Base-by-base conservation (phyloP, 2,113 vertebrate species). In the Rhinopithecus roxellana region DNA sequence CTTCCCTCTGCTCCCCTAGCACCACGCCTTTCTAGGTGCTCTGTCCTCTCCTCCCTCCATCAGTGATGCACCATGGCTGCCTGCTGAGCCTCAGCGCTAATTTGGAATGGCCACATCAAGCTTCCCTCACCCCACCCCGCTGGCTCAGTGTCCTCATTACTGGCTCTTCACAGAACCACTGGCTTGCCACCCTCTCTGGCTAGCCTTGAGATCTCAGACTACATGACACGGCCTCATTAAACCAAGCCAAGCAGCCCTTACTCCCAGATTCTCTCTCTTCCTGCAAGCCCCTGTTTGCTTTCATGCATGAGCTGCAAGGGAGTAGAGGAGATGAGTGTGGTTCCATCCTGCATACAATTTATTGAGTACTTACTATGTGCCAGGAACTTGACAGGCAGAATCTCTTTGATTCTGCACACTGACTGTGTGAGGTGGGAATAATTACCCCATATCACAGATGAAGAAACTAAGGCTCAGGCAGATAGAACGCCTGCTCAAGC, bases 311-410 rank as follows among this genome's bases (percentile, higher is more conserved):
- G 12, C 75, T 14, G 5, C 30, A 45, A 55, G 59, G 22, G 14
- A 16, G 40, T 3, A 10, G 1, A 35, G 20, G 22, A 74, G 61
- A 0, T 0, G 0, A 0, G 7, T n/a, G 57, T 3, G 27, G 13
- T 27, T 85, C 79, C 22, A 0, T 14, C 55, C 32, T 3, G 35
- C 16, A 20, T n/a, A 35, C 6, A 23, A 7, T 30, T 55, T 23
- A 8, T 0, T 2, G n/a, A 85, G 69, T 22, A 18, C 45, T 18
- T n/a, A 6, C 38, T 35, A 1, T 1, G 6, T 14, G 48, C 27
- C 17, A 8, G 32, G 32, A 25, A 7, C 32, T n/a, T 61, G n/a
- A 38, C 32, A 11, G 4, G 17, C 38, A 52, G 52, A 16, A 50
- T 27, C 52, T 81, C 72, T 88, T 57, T 55, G 40, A 32, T 59